Percentiles rank a stretch among this genome's conserved stretches.
phyloP scores from a whole-genome alignment of 2,113 vertebrate genomes.

The Cercopithecus mona region DNA sequence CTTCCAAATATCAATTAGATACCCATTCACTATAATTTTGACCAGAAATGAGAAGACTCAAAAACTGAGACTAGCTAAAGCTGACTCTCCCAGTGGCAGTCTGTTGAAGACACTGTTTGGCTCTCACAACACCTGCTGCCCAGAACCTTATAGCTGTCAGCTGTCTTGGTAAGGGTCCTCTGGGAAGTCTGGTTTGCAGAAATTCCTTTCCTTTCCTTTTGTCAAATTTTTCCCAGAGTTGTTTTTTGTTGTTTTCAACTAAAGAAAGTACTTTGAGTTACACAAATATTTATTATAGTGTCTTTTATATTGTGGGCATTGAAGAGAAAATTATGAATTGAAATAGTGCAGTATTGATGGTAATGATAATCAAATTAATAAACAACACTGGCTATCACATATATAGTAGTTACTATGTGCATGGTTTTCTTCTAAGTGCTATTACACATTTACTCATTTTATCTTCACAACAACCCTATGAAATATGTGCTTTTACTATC shows the following conservation, averaged over 20 bases:
- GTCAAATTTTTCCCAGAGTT: background rate
- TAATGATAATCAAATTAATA: conserved; percentile 3
- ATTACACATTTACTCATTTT: background rate
- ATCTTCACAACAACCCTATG: background rate
- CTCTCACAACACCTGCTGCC: background rate
- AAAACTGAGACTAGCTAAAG: background rate
- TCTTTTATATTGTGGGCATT: background rate
- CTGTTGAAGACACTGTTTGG: background rate
- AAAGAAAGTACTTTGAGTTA: conserved; percentile 13
- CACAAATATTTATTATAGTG: background rate
- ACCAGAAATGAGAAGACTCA: background rate
- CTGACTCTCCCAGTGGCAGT: background rate
- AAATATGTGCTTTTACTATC: background rate
- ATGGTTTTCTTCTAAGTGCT: background rate
- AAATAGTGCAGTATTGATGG: background rate
- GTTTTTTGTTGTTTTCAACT: background rate
- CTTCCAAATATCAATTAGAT: background rate
- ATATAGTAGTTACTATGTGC: background rate
- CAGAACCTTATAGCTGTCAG: background rate
- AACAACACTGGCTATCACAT: background rate
- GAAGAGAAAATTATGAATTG: background rate
- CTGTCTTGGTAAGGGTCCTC: background rate
- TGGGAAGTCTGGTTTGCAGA: background rate
- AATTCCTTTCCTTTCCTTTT: background rate
- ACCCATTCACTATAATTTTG: background rate